Evolutionary conservation across 1,140 invertebrate genomes (phyloP), one percentile per base, ranked within the genome.

Genomic region (Octopus bimaculoides): DNA sequence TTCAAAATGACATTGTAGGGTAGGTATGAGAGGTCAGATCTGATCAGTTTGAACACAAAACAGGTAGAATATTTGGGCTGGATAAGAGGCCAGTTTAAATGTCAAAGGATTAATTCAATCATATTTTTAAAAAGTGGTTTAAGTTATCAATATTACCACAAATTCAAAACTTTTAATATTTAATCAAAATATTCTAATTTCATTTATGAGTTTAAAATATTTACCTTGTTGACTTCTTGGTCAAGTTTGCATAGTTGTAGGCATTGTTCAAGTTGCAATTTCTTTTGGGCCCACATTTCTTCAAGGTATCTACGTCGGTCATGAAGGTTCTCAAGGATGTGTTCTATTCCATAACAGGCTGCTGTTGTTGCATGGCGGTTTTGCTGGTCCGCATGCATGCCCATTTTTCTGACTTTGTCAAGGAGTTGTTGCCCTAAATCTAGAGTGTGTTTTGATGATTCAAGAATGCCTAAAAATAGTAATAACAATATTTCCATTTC

Each of bases 371-470:
- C 90, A 81, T 91, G 90, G 76, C 86, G 84, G 84, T 89, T 90
- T 77, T 87, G 87, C 82, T 86, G 82, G 82, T 89, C 89, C 81
- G 87, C 87, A 86, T 89, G 89, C 85, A 89, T 87, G 85, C 89
- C 88, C 86, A 90, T 89, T 84, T 90, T 86, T 83, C 86, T 88
- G 80, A 91, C 89, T 66, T 92, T 92, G 76, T 94, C 93, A 71
- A 96, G 87, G 71, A 96, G 89, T 54, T 91, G 91, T 85, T 95
- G 94, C n/a, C 95, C 95, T 83, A 95, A 93, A 85, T 95, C 93
- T 4, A 96, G 89, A 4, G 95, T 93, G 5, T 91, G 91, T 93
- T 95, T 95, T 4, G 95, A 92, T 5, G 93, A 90, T 81, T 95
- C 94, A 10, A 97, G 89, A 89, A 95, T 93, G 75, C 92, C 91